phyloP scores from a whole-genome alignment of 2,888 invertebrate species.

The Lasius fuliginosus region DNA sequence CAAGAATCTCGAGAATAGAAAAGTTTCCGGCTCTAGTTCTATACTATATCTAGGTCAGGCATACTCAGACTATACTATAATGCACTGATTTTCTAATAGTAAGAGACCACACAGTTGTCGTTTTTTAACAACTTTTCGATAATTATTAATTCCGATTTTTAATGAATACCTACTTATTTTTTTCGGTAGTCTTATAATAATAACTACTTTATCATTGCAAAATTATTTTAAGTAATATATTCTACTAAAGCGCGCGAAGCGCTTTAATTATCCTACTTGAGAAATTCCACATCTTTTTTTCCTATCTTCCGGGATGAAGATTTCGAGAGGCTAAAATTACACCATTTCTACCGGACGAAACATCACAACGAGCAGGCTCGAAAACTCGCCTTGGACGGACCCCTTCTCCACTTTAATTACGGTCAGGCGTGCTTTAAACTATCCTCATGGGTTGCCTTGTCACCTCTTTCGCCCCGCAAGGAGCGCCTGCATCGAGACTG shows the following conservation, averaged over 20 bases:
- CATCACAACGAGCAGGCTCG: constrained; percentile 38
- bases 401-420: constrained; percentile 58
- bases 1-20: not conserved
- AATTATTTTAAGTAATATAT: not conserved
- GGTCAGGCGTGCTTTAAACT: constrained; percentile 37
- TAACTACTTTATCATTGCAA: not conserved
- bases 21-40: not conserved
- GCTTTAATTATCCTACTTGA: constrained; percentile 15
- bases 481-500: constrained; percentile 40
- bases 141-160: not conserved
- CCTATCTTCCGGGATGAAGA: not conserved
- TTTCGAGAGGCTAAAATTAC: constrained; percentile 17
- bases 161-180: not conserved
- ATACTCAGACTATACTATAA: not conserved
- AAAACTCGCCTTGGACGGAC: constrained; percentile 41
- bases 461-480: constrained; percentile 43
- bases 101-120: not conserved
- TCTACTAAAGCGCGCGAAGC: not conserved
- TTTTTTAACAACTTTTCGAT: not conserved
- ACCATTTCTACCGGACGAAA: constrained; percentile 19
- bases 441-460: constrained; percentile 41
- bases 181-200: not conserved
- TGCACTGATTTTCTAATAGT: not conserved
- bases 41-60: not conserved
- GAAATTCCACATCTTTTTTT: constrained; percentile 10